Percentiles rank a stretch among this genome's conserved stretches.
These are phyloP conservation scores for Cyanoderma ruficeps DNA, from an alignment of 2,113 vertebrate genomes.

Conservation along the genomic window DNA sequence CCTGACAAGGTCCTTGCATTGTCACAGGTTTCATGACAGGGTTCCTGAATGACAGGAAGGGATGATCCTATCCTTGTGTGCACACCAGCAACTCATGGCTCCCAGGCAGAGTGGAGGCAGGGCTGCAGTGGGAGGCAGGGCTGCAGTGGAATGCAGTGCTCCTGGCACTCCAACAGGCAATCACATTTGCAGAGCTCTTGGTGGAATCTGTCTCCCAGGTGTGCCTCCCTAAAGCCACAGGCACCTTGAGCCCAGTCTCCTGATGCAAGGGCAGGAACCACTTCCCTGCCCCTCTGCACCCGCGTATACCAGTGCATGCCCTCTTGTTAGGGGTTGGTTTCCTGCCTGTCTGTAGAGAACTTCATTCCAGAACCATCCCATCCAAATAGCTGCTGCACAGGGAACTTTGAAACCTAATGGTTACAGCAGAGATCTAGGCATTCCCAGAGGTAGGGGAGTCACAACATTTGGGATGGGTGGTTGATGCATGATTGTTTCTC, in stretches of 20 bases:
- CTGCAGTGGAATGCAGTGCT: background rate
- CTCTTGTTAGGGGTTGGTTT: background rate
- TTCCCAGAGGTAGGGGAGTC: background rate
- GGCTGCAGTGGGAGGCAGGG: background rate
- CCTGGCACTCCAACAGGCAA: background rate
- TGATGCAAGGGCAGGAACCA: background rate
- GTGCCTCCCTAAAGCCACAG: accelerated
- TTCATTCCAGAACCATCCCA: background rate
- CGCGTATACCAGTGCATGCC: accelerated
- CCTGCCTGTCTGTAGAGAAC: background rate
- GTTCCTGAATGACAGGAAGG: background rate
- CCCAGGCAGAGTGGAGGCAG: background rate
- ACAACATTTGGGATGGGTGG: background rate
- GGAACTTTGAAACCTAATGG: background rate
- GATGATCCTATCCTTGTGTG: accelerated
- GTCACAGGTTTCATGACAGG: background rate
- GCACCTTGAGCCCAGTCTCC: background rate
- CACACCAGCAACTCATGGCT: background rate
- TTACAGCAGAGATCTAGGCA: background rate
- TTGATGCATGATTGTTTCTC: background rate
- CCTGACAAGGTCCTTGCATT: background rate
- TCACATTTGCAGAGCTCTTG: accelerated
- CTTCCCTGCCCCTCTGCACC: background rate
- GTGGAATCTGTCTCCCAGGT: background rate
- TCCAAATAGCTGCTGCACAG: background rate